A percentile compares a stretch with the other conserved stretches of the same genome.
Evolutionary conservation across 2,113 vertebrate species (phyloP).

Genomic region (Vidua macroura): DNA sequence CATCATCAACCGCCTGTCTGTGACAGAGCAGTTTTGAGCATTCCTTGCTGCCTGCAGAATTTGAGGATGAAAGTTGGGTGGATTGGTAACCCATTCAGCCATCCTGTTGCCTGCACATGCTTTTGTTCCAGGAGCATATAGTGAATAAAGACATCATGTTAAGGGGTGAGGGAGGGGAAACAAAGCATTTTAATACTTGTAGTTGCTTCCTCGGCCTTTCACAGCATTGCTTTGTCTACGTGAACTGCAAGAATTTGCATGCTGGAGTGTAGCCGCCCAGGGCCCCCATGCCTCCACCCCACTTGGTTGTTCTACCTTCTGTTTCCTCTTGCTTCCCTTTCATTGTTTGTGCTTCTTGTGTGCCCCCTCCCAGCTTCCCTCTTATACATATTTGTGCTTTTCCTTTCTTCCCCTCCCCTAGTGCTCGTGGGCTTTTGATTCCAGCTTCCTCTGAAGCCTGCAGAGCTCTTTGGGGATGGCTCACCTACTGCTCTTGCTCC

Average conservation of each 20-base stretch:
- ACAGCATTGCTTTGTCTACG: neutral
- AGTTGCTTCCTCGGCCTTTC: slow-evolving; percentile 5
- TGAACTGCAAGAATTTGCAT: slow-evolving; percentile 23
- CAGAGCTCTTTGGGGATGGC: neutral
- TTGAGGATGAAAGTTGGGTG: neutral
- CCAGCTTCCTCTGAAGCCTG: neutral
- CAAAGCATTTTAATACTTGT: slow-evolving; percentile 23
- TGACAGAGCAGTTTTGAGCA: slow-evolving; percentile 51
- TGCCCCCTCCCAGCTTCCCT: slow-evolving; percentile 21
- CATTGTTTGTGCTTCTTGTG: neutral
- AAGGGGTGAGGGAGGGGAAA: neutral
- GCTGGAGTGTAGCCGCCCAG: neutral
- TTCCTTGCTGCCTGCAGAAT: slow-evolving; percentile 34
- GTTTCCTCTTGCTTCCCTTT: slow-evolving; percentile 59
- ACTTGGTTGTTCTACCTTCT: slow-evolving; percentile 10
- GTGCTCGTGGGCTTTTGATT: neutral
- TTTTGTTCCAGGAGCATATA: neutral
- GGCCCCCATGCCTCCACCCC: neutral
- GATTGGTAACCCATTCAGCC: neutral
- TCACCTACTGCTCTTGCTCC: neutral
- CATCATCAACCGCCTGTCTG: slow-evolving; percentile 46
- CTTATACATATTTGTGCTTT: neutral
- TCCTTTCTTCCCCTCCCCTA: neutral
- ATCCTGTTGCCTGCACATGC: neutral
- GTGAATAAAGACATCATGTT: neutral